These are phyloP conservation scores for Strigamia transsilvanica DNA, from an alignment of 2,888 invertebrate species.

Conservation along the genomic window DNA sequence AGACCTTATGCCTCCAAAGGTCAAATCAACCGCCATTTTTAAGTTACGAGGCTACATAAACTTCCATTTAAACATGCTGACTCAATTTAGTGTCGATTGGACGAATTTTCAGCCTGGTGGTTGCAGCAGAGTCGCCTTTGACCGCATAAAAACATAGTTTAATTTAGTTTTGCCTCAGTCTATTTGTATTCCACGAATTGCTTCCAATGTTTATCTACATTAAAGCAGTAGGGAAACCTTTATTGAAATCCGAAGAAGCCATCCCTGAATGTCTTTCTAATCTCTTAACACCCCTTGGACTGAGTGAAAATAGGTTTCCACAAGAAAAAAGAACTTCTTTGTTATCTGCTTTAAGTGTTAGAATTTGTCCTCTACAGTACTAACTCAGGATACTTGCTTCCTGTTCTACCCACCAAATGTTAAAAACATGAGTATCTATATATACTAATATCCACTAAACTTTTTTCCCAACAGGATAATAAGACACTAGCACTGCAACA, in stretches of 20 bases:
- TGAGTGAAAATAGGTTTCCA: not conserved
- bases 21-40: too few relatives aligned
- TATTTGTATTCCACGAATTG: not conserved
- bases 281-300: constrained; percentile 15
- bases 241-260: not conserved
- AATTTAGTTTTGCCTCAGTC: not conserved
- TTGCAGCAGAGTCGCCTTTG: too few relatives aligned
- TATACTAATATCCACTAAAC: too few relatives aligned
- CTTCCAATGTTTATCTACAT: not conserved
- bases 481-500: too few relatives aligned
- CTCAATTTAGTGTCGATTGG: too few relatives aligned
- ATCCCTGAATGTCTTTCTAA: constrained; percentile 2
- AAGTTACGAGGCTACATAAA: too few relatives aligned
- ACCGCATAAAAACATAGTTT: not conserved
- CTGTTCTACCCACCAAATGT: not conserved
- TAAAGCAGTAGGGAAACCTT: not conserved
- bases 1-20: too few relatives aligned
- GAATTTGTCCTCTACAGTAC: not conserved
- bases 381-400: not conserved
- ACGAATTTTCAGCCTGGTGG: too few relatives aligned
- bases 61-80: too few relatives aligned
- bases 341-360: not conserved
- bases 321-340: not conserved
- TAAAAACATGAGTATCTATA: too few relatives aligned
- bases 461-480: too few relatives aligned